Base-by-base conservation (phyloP, 1,140 invertebrate species). In the Oedothorax gibbosus region DNA sequence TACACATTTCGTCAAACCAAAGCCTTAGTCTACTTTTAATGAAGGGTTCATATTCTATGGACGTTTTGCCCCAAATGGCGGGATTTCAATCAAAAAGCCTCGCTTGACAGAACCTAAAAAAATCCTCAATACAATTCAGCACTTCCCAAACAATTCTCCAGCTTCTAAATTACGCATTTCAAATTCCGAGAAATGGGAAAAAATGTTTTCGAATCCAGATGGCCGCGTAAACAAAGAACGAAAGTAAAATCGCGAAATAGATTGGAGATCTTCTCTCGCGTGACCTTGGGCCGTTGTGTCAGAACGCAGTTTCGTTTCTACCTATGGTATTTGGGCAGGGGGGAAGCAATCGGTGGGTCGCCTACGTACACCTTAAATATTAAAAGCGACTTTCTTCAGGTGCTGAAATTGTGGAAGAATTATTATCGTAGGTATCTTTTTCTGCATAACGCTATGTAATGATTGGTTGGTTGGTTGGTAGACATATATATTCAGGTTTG, bases 221-320 rank as follows among this genome's bases (percentile, higher is more conserved):
- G 68, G 68, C 21, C 54, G 6, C 12, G 53, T 12, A 60, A 35
- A 75, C 54, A 60, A 56, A 71, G 14, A 72, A 72, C 7, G 49
- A 20, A 7, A n/a, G 56, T 57, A 71, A 71, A 71, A 51, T 51
- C 50, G 53, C 53, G 68, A 51, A 71, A 68, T 68, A 68, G 53
- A 71, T 15, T 51, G 14, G 53, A 62, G 71, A 73, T 73, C 50
- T 54, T 73, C 71, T 72, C 54, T 68, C 20, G 10, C 0, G 54
- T 75, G 72, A 75, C 72, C 72, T 75, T 75, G 72, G 56, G 49
- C 14, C 53, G 72, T 15, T 60, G 72, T 75, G 54, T 35, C 72
- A 15, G 18, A 60, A 75, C 53, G 72, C 49, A 73, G 72, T 35
- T 60, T 75, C 72, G 54, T 18, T 35, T 35, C 72, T 53, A 56